These are phyloP conservation scores for Podarcis muralis DNA, from an alignment of 2,113 vertebrate species.

Conservation along the genomic window DNA sequence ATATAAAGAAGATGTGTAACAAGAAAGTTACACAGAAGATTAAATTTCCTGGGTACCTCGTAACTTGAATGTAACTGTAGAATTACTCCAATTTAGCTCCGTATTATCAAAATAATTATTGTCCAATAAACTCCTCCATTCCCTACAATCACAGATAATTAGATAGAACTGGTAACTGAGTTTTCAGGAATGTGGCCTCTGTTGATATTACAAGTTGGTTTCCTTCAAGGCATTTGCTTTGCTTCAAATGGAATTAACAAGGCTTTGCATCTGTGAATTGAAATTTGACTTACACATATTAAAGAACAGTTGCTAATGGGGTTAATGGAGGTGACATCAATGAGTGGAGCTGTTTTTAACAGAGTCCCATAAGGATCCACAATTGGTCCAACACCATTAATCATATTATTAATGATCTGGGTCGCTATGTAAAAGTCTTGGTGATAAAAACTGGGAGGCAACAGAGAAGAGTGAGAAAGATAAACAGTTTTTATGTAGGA, in stretches of 20 bases:
- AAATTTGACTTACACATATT: conserved; percentile 10
- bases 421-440: background rate
- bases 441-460: background rate
- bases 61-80: background rate
- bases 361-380: background rate
- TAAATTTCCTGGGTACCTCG: background rate
- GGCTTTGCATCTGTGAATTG: conserved; percentile 16
- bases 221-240: background rate
- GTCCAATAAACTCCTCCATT: background rate
- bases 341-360: background rate
- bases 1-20: background rate
- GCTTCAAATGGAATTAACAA: background rate
- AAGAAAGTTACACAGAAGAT: background rate
- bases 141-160: background rate
- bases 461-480: background rate
- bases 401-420: conserved; percentile 4
- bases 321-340: conserved; percentile 20
- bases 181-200: background rate
- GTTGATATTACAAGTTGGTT: background rate
- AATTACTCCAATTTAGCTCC: background rate
- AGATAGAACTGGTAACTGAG: background rate
- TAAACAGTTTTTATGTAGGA: background rate
- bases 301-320: conserved; percentile 3
- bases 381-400: background rate
- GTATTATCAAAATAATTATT: background rate